Evolutionary conservation across 2,888 invertebrate genomes (phyloP), one percentile per base, ranked within the genome.

Genomic region (Miltochrista miniata): DNA sequence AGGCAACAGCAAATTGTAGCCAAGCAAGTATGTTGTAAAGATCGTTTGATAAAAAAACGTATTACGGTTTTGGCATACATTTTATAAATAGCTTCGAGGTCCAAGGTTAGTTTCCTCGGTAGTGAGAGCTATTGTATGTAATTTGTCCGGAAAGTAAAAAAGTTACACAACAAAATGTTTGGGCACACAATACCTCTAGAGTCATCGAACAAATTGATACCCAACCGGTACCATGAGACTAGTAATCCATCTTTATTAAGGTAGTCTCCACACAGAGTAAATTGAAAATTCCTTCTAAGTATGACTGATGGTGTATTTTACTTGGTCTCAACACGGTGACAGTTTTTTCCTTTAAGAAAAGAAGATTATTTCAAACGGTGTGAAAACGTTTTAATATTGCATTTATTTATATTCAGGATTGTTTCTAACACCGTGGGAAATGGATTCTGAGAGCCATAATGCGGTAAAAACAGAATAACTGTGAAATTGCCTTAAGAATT

Each of bases 241-340:
- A 64, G 81, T 83, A 82, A 90, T 90, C 83, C 77, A 74, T 89
- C 90, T 88, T 85, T 87, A 88, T 90, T 90, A 85, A 70, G 76
- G 65, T 69, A 80, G 78, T 81, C 79, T 79, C 76, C 84, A 74
- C 77, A 67, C 70, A 56, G 69, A 72, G 85, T 86, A 90, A 90
- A 90, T 90, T 90, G 90, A 91, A 90, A 91, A 88, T 83, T 87
- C 81, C 76, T 79, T 70, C 87, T 90, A 90, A 91, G 90, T 87
- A 91, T 90, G 89, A 91, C 81, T 87, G 90, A 91, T 91, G 87
- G 79, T 82, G 70, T 76, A 83, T 84, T 90, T 90, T 89, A 90
- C 85, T 89, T 79, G 85, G 57, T 80, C 78, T 67, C 79, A 77
- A 76, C 79, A 77, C 74, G 77, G 76, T 81, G 89, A 89, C 90